Conservation (phyloP, 92 coral and sea anemone species). For the Nematostella vectensis region DNA sequence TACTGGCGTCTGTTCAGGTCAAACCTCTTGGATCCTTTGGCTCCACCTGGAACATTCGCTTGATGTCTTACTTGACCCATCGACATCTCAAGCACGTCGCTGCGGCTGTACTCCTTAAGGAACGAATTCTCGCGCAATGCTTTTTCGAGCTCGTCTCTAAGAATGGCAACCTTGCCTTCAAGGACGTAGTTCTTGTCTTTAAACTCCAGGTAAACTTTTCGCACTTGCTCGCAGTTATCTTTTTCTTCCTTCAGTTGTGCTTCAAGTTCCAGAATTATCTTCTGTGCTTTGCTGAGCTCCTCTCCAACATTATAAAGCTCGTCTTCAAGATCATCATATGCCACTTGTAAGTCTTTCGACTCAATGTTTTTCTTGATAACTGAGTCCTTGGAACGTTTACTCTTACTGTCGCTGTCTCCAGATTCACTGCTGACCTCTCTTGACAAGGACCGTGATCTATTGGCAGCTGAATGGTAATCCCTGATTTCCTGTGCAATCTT, state of each 20-base stretch:
- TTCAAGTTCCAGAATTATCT: conserved; percentile 53
- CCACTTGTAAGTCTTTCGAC: conserved; percentile 27
- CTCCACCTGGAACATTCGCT: conserved; percentile 7
- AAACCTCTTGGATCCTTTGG: conserved; percentile 30
- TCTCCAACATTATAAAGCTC: conserved; percentile 64
- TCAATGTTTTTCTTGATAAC: conserved; percentile 35
- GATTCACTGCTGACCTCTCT: background rate
- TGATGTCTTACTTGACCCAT: conserved; percentile 19
- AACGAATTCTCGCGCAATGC: conserved; percentile 48
- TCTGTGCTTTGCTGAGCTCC: conserved; percentile 64
- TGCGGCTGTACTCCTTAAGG: conserved; percentile 18
- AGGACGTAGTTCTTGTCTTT: conserved; percentile 65
- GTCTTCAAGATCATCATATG: conserved; percentile 66
- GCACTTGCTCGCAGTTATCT: conserved; percentile 60
- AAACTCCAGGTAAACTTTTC: conserved; percentile 51
- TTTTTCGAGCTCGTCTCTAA: conserved; percentile 63
- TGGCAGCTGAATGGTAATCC: conserved; percentile 43
- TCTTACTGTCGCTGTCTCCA: background rate
- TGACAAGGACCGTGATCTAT: conserved; percentile 16
- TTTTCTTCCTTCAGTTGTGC: conserved; percentile 57
- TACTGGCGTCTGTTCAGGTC: conserved; percentile 51
- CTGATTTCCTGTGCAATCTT: conserved; percentile 64
- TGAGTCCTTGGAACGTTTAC: conserved; percentile 1
- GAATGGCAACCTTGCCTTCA: conserved; percentile 60
- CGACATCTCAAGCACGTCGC: conserved; percentile 8